These are phyloP conservation scores for Dolomedes plantarius DNA, from an alignment of 2,888 invertebrate species.

Conservation along the genomic window DNA sequence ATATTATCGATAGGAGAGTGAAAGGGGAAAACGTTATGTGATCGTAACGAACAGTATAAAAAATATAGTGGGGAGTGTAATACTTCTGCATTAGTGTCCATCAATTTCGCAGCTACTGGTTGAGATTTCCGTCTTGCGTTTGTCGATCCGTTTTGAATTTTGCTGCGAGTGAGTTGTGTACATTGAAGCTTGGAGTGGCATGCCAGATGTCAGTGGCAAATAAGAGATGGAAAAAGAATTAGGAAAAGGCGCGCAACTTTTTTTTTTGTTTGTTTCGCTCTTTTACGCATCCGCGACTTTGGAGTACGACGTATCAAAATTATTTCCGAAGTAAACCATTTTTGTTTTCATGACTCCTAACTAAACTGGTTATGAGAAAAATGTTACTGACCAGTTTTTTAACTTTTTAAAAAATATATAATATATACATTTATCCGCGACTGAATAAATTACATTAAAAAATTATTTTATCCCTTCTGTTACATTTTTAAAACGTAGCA, in stretches of 20 bases:
- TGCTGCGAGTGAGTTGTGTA: not conserved
- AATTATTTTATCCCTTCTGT: too few species aligned
- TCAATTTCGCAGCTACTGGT: conserved; percentile 46
- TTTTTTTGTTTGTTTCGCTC: not conserved
- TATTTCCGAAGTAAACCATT: too few species aligned
- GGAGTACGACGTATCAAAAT: too few species aligned
- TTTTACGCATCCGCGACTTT: too few species aligned
- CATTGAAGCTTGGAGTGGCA: not conserved
- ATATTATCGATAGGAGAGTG: conserved; percentile 62
- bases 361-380: too few species aligned
- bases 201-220: conserved; percentile 4
- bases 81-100: conserved; percentile 56
- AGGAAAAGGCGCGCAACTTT: not conserved
- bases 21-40: conserved; percentile 44
- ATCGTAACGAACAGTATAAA: conserved; percentile 43
- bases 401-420: too few species aligned
- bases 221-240: not conserved
- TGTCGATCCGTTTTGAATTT: conserved; percentile 20
- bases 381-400: too few species aligned
- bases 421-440: too few species aligned
- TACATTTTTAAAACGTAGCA: too few species aligned
- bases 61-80: conserved; percentile 45
- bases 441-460: too few species aligned
- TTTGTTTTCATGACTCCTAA: too few species aligned
- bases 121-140: conserved; percentile 5